Evolutionary conservation across 2,888 invertebrate genomes (phyloP), one percentile per base, ranked within the genome.

Genomic region (Scaptomyza parva): DNA sequence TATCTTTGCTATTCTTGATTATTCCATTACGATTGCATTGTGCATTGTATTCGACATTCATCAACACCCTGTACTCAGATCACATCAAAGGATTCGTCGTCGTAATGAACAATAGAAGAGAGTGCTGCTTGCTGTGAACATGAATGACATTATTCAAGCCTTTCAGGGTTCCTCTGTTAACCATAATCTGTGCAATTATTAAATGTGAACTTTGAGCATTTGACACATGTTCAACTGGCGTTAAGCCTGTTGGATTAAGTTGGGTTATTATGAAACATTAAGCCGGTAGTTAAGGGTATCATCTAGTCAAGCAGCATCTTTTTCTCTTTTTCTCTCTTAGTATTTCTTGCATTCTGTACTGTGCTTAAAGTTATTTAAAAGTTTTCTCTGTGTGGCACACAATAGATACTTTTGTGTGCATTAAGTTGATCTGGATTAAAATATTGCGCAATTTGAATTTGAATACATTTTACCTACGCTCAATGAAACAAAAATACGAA

Each of bases 321-420:
- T 35, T 35, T 35, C 33, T n/a, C n/a, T 37, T 22, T 45, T 40
- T 35, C 18, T 14, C 30, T 30, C 12, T 30, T 30, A n/a, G 3
- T 28, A 3, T 40, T 24, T 39, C 14, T 8, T 17, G 18, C 30
- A 30, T 30, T 30, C 4, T 12, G 12, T 28, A 9, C 14, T n/a
- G n/a, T n/a, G 28, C 17, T 44, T 28, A n/a, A 24, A 14, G 58
- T 70, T 59, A 70, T 70, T 70, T 54, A 64, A 47, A 66, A 9
- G n/a, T 47, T n/a, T n/a, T n/a, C n/a, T n/a, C n/a, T n/a, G n/a
- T n/a, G n/a, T n/a, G n/a, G n/a, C n/a, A n/a, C n/a, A n/a, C n/a
- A n/a, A n/a, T n/a, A n/a, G 43, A 57, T 52, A 28, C 40, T 44
- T 59, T 35, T 48, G 33, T 37, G 40, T 37, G 22, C 22, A 6